A percentile compares a stretch with the other conserved stretches of the same genome.
These are phyloP conservation scores for Zelostemma sp. DNA, from an alignment of 1,140 invertebrate genomes.

Conservation along the genomic window DNA sequence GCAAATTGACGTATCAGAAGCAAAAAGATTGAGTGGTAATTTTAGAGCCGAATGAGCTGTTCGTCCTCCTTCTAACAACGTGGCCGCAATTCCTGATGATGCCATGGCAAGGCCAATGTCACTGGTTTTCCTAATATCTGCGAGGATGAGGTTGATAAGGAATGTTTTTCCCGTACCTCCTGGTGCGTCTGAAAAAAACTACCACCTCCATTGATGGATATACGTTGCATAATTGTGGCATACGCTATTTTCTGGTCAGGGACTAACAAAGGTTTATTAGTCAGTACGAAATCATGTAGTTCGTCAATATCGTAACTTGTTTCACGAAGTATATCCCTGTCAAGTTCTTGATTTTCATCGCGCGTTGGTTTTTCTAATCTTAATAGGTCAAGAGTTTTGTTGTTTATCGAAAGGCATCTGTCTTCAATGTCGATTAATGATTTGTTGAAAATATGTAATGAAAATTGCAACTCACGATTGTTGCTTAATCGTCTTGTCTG, in stretches of 20 bases:
- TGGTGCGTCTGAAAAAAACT: too few relatives aligned
- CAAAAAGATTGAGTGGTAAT: constrained; percentile 47
- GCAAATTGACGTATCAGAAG: constrained; percentile 2
- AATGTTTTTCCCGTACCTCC: too few relatives aligned
- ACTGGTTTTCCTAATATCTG: constrained; percentile 18
- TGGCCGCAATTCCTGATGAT: constrained; percentile 63
- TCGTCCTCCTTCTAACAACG: constrained; percentile 54
- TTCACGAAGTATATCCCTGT: constrained; percentile 4
- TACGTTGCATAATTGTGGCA: constrained; percentile 28
- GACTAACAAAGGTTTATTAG: constrained; percentile 6
- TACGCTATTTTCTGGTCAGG: constrained; percentile 32
- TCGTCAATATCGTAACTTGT: constrained; percentile 5
- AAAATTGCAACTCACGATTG: too few relatives aligned
- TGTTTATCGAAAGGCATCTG: constrained; percentile 21
- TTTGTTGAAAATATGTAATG: constrained; percentile 31
- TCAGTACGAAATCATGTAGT: constrained; percentile 2
- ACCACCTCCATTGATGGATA: constrained; percentile 10
- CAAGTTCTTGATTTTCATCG: constrained; percentile 4
- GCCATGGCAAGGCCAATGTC: constrained; percentile 52
- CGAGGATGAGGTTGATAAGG: constrained; percentile 31
- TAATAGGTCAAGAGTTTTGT: constrained; percentile 16
- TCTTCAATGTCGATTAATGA: constrained; percentile 29
- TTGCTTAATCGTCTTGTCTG: too few relatives aligned
- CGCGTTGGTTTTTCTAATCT: constrained; percentile 18
- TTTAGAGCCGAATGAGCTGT: constrained; percentile 59